Percentiles rank a stretch among this genome's conserved stretches.
phyloP scores from a whole-genome alignment of 2,888 invertebrate species.

The Epirrita christyi region DNA sequence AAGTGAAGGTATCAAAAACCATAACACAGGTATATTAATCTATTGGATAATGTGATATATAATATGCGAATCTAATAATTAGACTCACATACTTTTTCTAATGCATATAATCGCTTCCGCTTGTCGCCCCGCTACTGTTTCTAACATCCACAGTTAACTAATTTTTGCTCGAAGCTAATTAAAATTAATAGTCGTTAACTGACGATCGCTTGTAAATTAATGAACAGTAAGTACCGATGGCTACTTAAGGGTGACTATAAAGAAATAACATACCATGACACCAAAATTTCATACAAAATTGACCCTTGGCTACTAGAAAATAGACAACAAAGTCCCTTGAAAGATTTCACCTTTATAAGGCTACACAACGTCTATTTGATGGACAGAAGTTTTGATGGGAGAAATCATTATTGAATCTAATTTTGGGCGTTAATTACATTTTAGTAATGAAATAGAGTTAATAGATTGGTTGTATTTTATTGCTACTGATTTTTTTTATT shows the following conservation, averaged over 20 bases:
- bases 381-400: constrained; percentile 27
- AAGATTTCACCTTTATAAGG: constrained; percentile 1
- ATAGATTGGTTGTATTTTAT: constrained; percentile 22
- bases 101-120: neutral
- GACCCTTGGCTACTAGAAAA: constrained; percentile 8
- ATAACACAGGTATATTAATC: too few relatives aligned
- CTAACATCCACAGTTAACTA: constrained; percentile 41
- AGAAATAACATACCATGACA: constrained; percentile 16
- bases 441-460: constrained; percentile 25
- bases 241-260: constrained; percentile 55
- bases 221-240: constrained; percentile 64
- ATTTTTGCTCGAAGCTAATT: constrained; percentile 70
- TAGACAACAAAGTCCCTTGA: constrained; percentile 16
- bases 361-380: constrained; percentile 11
- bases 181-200: constrained; percentile 77
- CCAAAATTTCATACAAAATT: constrained; percentile 22
- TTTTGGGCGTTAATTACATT: constrained; percentile 30
- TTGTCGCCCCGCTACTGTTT: constrained; percentile 34
- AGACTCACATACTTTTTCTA: too few relatives aligned
- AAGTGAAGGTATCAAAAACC: too few relatives aligned
- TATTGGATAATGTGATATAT: too few relatives aligned
- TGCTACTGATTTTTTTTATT: constrained; percentile 17
- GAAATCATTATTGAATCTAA: constrained; percentile 30
- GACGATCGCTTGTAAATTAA: constrained; percentile 72
- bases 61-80: too few relatives aligned